Base-by-base conservation (phyloP, 2,113 vertebrate genomes). In the Malaclemys terrapin region DNA sequence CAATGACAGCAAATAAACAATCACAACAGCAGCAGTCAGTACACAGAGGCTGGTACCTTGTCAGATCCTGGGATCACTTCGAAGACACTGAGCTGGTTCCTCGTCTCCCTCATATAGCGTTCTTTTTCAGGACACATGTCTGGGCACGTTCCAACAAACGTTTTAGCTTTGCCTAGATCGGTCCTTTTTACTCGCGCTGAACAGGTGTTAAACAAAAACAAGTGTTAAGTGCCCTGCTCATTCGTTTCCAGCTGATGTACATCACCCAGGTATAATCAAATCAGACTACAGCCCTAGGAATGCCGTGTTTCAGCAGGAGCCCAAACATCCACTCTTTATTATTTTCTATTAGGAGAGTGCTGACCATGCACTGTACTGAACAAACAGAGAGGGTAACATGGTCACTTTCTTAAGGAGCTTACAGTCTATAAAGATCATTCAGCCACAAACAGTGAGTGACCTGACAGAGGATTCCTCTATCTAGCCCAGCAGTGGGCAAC, bases 121-220 rank as follows among this genome's bases (percentile, higher is more conserved):
- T 99, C 99, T 95, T 99, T 99, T 97, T 99, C 99, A 2, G 99
- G 99, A 98, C 99, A 99, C 99, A 99, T 99, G 95, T 99, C 99
- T 1, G 99, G 99, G 95, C 99, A 99, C 0, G 99, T 99, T 72
- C 99, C 99, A 80, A 99, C 99, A 92, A 99, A 99, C 31, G 99
- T 99, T 94, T 99, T 99, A 0, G 99, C 99, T 97, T 99, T 97
- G 93, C 98, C 98, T 97, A 99, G 97, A 88, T 99, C 99, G 0
- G 99, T 99, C 94, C 99, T 98, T 97, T 99, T 99, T 69, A 99
- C 98, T 25, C 99, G 99, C 89, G 98, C 99, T 99, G 94, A 82
- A 95, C 2, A 62, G 42, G 59, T 4, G 8, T 10, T 7, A 92
- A 80, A 25, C 5, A 19, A 82, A 91, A 75, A 85, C 5, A 49